Evolutionary conservation across 2,888 invertebrate genomes (phyloP).

Genomic region (Dolomedes plantarius): DNA sequence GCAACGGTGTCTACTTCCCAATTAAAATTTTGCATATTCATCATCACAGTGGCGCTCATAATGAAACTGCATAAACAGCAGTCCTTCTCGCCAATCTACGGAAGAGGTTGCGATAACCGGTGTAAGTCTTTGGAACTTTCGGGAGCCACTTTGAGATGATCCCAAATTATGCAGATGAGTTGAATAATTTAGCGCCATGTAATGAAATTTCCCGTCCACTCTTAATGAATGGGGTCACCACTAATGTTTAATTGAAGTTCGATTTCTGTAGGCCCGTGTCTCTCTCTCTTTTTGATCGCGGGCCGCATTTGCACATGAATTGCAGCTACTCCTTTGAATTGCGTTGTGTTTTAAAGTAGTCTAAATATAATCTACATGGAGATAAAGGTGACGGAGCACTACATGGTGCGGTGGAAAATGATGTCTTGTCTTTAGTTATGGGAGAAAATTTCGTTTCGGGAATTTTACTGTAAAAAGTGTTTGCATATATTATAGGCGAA

Average conservation of each 20-base stretch:
- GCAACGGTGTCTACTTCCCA: constrained; percentile 29
- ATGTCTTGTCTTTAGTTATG: no score
- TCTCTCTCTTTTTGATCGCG: neutral
- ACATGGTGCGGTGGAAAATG: no score
- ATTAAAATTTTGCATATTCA: constrained; percentile 42
- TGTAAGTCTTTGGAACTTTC: neutral
- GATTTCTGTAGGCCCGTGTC: neutral
- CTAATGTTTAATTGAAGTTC: constrained; percentile 1
- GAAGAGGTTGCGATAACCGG: neutral
- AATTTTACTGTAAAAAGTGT: no score
- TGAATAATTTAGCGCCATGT: constrained; percentile 53
- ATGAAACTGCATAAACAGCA: constrained; percentile 6
- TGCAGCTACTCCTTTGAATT: no score
- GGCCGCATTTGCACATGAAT: no score
- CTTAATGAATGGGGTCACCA: neutral
- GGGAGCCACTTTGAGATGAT: neutral
- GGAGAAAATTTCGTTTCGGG: no score
- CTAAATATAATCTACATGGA: no score
- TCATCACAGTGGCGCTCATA: neutral
- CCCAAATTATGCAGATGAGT: constrained; percentile 52
- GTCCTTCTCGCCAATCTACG: neutral
- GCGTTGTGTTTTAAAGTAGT: no score
- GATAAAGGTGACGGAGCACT: no score
- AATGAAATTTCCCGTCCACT: constrained; percentile 10
- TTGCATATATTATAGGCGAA: no score